Conservation (phyloP, 2,797 vertebrate species). For the Avahi laniger region DNA sequence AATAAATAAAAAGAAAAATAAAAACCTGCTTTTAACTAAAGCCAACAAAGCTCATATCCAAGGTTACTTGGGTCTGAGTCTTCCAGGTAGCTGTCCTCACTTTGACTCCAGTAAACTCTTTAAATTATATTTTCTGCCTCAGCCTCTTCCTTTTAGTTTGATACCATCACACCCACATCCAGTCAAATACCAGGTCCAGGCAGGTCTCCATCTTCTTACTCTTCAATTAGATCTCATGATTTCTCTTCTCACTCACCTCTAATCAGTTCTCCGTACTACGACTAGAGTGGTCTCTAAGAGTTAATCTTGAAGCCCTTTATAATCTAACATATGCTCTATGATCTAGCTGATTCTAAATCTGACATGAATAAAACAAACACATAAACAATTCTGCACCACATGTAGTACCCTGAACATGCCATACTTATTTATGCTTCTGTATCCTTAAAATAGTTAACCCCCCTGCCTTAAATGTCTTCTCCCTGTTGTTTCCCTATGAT, state of each 20-base stretch:
- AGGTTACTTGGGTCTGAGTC: too few relatives aligned
- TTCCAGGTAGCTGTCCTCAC: too few relatives aligned
- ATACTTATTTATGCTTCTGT: not conserved
- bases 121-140: too few relatives aligned
- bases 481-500: not conserved
- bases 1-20: too few relatives aligned
- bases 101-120: too few relatives aligned
- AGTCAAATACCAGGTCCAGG: not conserved
- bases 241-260: not conserved
- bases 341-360: slow-evolving; percentile 14
- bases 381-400: not conserved
- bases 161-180: not conserved
- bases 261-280: not conserved
- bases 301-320: not conserved
- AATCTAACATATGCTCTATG: not conserved
- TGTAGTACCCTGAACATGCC: not conserved
- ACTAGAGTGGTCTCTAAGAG: not conserved
- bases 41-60: too few relatives aligned
- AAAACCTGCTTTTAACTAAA: too few relatives aligned
- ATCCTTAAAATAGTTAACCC: not conserved
- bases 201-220: not conserved
- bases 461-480: not conserved
- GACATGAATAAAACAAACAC: not conserved
- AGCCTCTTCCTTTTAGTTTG: too few relatives aligned
- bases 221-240: not conserved